Percentiles rank a stretch among this genome's conserved stretches.
phyloP scores from a whole-genome alignment of 2,797 vertebrate species.

The Coluber constrictor region DNA sequence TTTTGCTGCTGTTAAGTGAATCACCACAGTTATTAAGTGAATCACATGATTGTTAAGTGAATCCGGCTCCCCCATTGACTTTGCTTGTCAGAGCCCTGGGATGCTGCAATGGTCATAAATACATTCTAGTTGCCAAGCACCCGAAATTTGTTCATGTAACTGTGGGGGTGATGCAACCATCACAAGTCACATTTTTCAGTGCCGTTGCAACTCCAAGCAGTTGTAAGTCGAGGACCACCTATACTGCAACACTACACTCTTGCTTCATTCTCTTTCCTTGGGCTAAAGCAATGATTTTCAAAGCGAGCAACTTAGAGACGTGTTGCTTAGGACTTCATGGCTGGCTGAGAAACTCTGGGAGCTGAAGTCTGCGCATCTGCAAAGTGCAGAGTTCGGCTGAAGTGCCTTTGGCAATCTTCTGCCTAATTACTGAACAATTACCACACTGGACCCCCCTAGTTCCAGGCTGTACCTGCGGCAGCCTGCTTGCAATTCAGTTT shows the following conservation, averaged over 20 bases:
- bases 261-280: not conserved
- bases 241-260: not conserved
- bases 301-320: not conserved
- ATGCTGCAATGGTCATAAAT: not conserved
- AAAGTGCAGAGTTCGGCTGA: not conserved
- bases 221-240: not conserved
- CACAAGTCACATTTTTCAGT: not conserved
- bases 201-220: not conserved
- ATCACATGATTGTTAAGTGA: not conserved
- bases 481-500: not conserved
- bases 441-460: not conserved
- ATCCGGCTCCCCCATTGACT: not conserved
- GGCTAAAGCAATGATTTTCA: not conserved
- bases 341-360: not conserved
- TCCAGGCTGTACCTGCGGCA: not conserved
- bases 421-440: not conserved
- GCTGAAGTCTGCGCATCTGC: not conserved
- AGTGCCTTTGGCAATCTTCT: not conserved
- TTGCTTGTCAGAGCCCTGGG: not conserved
- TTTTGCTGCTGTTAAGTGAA: not conserved
- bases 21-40: not conserved
- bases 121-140: not conserved
- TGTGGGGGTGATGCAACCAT: not conserved
- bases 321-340: not conserved
- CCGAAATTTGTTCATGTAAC: not conserved